These are phyloP conservation scores for Nerophis ophidion DNA, from an alignment of 2,113 vertebrate genomes.

Conservation along the genomic window DNA sequence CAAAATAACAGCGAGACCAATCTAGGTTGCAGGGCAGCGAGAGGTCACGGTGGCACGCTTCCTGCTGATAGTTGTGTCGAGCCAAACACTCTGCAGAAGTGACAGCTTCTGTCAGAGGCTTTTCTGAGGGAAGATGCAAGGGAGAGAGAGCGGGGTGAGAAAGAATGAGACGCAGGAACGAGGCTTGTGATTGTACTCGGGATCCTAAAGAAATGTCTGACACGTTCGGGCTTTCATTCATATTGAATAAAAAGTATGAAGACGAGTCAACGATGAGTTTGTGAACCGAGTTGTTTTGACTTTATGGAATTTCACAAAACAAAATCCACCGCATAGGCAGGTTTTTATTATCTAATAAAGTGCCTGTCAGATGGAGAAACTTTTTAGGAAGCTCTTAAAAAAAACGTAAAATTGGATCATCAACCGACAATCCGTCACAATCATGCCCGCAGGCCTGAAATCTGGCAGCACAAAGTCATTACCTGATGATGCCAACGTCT, in stretches of 20 bases:
- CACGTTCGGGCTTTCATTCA: conserved; percentile 15
- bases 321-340: neutral
- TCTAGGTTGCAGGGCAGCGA: conserved; percentile 16
- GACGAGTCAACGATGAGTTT: conserved; percentile 1
- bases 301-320: neutral
- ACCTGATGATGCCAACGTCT: neutral
- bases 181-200: conserved; percentile 3
- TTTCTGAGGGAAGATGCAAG: conserved; percentile 4
- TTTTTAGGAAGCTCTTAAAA: too few relatives aligned
- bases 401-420: neutral
- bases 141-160: conserved; percentile 11
- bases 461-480: neutral
- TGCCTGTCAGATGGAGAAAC: neutral
- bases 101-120: conserved; percentile 45
- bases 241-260: conserved; percentile 14
- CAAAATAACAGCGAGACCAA: conserved; percentile 32
- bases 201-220: conserved; percentile 18
- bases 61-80: conserved; percentile 34
- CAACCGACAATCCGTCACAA: neutral
- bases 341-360: neutral
- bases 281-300: neutral
- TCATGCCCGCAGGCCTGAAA: neutral
- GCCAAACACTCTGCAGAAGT: conserved; percentile 29
- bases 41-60: conserved; percentile 34
- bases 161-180: conserved; percentile 25